Conservation (phyloP, 2,888 invertebrate species). For the Pammene aurita region DNA sequence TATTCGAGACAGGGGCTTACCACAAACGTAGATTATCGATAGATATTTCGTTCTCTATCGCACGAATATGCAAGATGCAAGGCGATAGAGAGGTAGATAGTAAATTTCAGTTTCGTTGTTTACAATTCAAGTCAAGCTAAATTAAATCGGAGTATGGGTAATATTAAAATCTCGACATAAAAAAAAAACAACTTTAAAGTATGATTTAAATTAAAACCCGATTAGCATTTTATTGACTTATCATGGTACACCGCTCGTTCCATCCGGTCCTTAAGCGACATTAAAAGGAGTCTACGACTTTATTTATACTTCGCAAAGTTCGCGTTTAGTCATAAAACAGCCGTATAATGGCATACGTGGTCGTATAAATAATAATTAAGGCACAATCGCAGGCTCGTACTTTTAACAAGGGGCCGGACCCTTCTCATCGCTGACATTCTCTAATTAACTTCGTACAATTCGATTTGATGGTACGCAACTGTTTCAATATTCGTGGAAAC, state of each 20-base stretch:
- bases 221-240: slow-evolving; percentile 37
- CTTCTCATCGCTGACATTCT: slow-evolving; percentile 65
- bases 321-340: slow-evolving; percentile 42
- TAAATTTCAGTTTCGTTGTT: too few species aligned
- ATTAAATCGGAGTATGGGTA: neutral
- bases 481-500: slow-evolving; percentile 63
- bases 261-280: slow-evolving; percentile 30
- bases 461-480: slow-evolving; percentile 66
- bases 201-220: slow-evolving; percentile 13
- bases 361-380: slow-evolving; percentile 58
- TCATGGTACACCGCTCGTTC: slow-evolving; percentile 19
- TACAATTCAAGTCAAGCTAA: neutral
- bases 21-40: too few species aligned
- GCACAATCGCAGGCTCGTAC: slow-evolving; percentile 50
- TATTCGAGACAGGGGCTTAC: too few species aligned
- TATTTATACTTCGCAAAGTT: slow-evolving; percentile 36
- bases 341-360: slow-evolving; percentile 40
- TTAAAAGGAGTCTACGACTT: slow-evolving; percentile 27
- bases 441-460: slow-evolving; percentile 75
- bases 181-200: neutral
- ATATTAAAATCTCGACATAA: neutral
- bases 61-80: too few species aligned
- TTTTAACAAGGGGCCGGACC: slow-evolving; percentile 51
- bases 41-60: too few species aligned
- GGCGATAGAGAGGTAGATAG: too few species aligned